phyloP scores from a whole-genome alignment of 1,140 invertebrate species.

The Ericerus pela region DNA sequence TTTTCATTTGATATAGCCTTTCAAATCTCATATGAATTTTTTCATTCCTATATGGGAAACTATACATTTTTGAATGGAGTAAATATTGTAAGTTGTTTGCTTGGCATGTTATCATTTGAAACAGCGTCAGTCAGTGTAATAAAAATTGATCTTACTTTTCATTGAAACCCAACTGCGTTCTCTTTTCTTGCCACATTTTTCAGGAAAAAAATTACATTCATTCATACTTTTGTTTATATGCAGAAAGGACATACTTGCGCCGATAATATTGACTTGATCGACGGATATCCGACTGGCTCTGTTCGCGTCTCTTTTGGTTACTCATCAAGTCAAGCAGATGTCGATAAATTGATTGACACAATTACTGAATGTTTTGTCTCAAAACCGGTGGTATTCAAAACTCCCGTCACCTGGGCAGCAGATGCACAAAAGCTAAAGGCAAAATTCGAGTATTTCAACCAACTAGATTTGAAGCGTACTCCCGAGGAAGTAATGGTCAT shows the following conservation, averaged over 20 bases:
- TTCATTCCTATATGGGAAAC: too few relatives aligned
- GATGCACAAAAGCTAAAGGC: not conserved
- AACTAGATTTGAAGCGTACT: too few relatives aligned
- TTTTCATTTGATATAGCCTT: too few relatives aligned
- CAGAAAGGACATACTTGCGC: conserved; percentile 83
- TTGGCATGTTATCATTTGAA: too few relatives aligned
- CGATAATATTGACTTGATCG: conserved; percentile 73
- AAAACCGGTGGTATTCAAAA: conserved; percentile 16
- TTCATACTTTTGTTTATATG: conserved; percentile 21
- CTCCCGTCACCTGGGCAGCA: conserved; percentile 15
- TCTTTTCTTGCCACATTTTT: not conserved
- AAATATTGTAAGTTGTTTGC: too few relatives aligned
- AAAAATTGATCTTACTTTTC: too few relatives aligned
- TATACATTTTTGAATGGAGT: too few relatives aligned
- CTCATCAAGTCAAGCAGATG: conserved; percentile 59
- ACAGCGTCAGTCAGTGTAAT: too few relatives aligned
- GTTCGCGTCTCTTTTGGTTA: conserved; percentile 89
- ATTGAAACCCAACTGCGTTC: too few relatives aligned
- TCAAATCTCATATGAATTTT: too few relatives aligned
- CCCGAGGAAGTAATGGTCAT: too few relatives aligned
- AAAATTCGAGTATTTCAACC: not conserved
- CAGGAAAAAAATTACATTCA: not conserved
- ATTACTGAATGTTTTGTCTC: conserved; percentile 50
- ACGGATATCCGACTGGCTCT: conserved; percentile 80
- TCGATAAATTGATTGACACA: conserved; percentile 54